A percentile compares a stretch with the other conserved stretches of the same genome.
These are phyloP conservation scores for Acanthosoma haemorrhoidale DNA, from an alignment of 2,888 invertebrate species.

Conservation along the genomic window DNA sequence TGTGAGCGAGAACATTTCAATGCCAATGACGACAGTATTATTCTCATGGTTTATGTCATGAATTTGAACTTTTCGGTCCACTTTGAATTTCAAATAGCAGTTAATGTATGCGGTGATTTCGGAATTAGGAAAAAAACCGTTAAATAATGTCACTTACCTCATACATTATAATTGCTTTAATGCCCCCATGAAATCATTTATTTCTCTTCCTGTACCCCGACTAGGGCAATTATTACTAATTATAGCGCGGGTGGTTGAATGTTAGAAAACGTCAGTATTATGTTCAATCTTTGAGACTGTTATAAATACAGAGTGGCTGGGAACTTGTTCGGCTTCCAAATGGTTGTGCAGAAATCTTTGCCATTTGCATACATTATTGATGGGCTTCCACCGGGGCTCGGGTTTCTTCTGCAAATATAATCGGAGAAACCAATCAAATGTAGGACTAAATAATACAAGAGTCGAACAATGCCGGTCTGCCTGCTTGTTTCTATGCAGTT, in stretches of 20 bases:
- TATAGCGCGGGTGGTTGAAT: background rate
- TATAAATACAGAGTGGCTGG: background rate
- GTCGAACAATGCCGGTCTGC: too few relatives aligned
- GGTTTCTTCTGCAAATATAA: background rate
- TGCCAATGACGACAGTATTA: too few relatives aligned
- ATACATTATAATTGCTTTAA: background rate
- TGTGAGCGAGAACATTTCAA: too few relatives aligned
- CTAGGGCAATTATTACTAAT: background rate
- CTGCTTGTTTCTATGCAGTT: too few relatives aligned
- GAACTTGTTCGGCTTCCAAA: background rate
- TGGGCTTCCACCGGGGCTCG: background rate
- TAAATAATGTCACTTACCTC: background rate
- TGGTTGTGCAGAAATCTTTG: background rate
- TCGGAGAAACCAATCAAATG: background rate
- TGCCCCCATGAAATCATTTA: background rate
- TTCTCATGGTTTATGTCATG: too few relatives aligned
- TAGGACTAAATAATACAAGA: too few relatives aligned
- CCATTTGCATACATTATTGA: constrained; percentile 9
- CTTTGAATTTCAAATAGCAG: constrained; percentile 10
- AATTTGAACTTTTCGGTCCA: constrained; percentile 6
- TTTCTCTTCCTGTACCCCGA: too few relatives aligned
- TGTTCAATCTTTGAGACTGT: background rate
- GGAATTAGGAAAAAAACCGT: too few relatives aligned
- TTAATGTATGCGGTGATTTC: too few relatives aligned
- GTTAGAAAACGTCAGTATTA: background rate